phyloP scores from a whole-genome alignment of 2,113 vertebrate species.

The Columba livia region DNA sequence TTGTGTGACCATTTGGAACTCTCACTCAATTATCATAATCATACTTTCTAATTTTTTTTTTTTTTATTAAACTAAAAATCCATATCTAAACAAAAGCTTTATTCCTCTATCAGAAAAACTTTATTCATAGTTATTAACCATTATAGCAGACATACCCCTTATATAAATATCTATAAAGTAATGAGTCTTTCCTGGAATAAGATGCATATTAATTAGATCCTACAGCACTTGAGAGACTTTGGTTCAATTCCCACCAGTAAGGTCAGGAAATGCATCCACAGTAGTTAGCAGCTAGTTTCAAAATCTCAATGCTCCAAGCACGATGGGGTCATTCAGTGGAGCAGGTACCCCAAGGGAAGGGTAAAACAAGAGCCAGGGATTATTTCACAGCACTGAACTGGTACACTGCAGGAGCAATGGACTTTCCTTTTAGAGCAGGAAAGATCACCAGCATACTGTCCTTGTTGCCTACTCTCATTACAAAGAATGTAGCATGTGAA shows the following conservation, averaged over 20 bases:
- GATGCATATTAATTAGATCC: conserved; percentile 82
- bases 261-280: conserved; percentile 77
- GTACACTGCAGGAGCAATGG: conserved; percentile 48
- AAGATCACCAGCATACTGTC: conserved; percentile 26
- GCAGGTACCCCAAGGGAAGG: conserved; percentile 72
- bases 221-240: conserved; percentile 79
- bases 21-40: conserved; percentile 47
- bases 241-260: conserved; percentile 79
- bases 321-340: conserved; percentile 71
- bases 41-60: conserved; percentile 54
- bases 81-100: conserved; percentile 65
- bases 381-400: conserved; percentile 63
- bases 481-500: conserved; percentile 38
- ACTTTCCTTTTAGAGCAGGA: conserved; percentile 50
- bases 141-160: conserved; percentile 62
- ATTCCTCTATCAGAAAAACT: conserved; percentile 62
- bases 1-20: conserved; percentile 16
- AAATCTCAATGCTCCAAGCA: conserved; percentile 73
- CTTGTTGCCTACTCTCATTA: conserved; percentile 47
- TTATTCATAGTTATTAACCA: conserved; percentile 70
- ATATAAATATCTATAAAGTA: conserved; percentile 77
- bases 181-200: conserved; percentile 79
- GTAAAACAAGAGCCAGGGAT: conserved; percentile 68
- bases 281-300: conserved; percentile 78
- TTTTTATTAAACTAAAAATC: conserved; percentile 67